phyloP scores from a whole-genome alignment of 2,797 vertebrate species.

The Lerista edwardsae region DNA sequence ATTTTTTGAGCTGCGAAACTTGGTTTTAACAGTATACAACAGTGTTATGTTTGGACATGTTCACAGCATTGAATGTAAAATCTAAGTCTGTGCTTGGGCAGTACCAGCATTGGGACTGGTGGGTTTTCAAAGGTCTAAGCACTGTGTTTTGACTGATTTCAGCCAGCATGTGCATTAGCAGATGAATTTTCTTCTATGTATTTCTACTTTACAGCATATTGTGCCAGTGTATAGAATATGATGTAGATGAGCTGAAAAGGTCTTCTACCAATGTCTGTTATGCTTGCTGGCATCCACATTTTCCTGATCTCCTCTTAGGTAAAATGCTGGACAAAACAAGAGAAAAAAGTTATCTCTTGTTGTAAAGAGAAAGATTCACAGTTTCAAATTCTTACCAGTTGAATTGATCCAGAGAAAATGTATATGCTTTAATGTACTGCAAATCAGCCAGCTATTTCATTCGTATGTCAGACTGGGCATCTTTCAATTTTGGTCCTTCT shows the following conservation, averaged over 20 bases:
- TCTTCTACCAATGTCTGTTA: neutral
- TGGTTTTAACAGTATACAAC: neutral
- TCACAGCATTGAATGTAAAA: constrained; percentile 12
- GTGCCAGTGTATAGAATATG: neutral
- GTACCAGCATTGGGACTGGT: constrained; percentile 32
- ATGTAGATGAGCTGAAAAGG: neutral
- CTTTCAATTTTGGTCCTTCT: no score
- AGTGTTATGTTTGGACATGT: constrained; percentile 47
- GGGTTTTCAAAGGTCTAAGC: neutral
- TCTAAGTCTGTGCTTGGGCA: constrained; percentile 36
- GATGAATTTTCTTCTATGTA: no score
- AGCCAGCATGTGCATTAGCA: neutral
- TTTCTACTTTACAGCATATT: neutral
- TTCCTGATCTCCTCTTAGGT: neutral
- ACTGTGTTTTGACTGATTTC: neutral
- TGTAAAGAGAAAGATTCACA: neutral
- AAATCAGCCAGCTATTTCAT: no score
- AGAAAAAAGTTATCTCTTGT: neutral
- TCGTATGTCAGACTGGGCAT: no score
- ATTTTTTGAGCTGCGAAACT: neutral
- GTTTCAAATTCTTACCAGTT: neutral
- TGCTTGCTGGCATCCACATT: neutral
- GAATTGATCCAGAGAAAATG: neutral
- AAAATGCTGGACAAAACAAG: neutral
- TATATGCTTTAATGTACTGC: neutral